Evolutionary conservation across 2,888 invertebrate genomes (phyloP).

Genomic region (Ptilodon capucinus): DNA sequence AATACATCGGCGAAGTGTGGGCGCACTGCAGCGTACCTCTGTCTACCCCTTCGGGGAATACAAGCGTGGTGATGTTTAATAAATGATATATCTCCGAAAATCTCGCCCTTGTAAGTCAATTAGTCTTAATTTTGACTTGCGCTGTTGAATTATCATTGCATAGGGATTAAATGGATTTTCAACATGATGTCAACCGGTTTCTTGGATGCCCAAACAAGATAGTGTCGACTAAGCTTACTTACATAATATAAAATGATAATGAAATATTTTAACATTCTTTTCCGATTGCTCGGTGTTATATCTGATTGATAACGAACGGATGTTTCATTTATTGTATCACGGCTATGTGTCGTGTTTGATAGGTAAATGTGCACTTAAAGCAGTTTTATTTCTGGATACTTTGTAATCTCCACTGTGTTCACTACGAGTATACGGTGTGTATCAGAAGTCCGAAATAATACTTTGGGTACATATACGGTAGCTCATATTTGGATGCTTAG

Average conservation of each 20-base stretch:
- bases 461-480: no score
- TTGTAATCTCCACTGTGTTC: slow-evolving; percentile 1
- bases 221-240: background rate
- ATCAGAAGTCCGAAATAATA: no score
- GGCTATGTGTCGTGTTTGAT: slow-evolving; percentile 21
- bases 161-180: background rate
- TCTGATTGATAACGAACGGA: slow-evolving; percentile 25
- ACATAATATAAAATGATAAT: slow-evolving; percentile 5
- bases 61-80: no score
- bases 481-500: no score
- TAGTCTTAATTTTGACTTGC: background rate
- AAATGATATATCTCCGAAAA: background rate
- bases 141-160: background rate
- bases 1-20: no score
- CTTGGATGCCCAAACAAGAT: background rate
- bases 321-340: slow-evolving; percentile 27
- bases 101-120: background rate
- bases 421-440: slow-evolving; percentile 26
- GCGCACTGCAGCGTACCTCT: no score
- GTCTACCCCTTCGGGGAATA: no score
- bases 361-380: slow-evolving; percentile 20
- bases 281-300: slow-evolving; percentile 24
- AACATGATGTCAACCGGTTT: background rate
- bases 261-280: slow-evolving; percentile 7
- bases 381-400: background rate